Percentiles rank a stretch among this genome's conserved stretches.
phyloP scores from a whole-genome alignment of 2,888 invertebrate species.

The Anorthoa munda region DNA sequence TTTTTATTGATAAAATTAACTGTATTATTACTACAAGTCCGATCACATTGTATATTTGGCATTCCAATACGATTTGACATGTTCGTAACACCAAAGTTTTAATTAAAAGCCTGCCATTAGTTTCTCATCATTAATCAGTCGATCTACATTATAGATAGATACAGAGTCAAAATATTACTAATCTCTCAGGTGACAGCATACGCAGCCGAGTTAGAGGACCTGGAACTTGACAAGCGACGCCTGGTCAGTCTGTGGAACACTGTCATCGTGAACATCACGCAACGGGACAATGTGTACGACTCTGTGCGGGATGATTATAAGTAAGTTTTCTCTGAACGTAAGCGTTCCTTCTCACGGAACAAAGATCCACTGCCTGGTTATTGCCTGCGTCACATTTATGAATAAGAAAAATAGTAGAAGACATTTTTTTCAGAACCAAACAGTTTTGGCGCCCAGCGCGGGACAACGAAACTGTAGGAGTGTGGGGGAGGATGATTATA shows the following conservation, averaged over 20 bases:
- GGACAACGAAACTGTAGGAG: background rate
- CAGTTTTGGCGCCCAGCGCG: slow-evolving; percentile 2
- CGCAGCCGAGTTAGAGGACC: slow-evolving; percentile 93
- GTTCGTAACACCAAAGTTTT: no score
- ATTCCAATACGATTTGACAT: no score
- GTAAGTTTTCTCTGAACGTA: slow-evolving; percentile 61
- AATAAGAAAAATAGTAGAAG: no score
- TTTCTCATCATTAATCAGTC: no score
- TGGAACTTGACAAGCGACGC: slow-evolving; percentile 93
- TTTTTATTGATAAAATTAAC: no score
- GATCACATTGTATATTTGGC: no score
- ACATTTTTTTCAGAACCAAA: background rate
- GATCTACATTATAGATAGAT: background rate
- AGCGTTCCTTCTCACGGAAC: background rate
- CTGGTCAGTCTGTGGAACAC: slow-evolving; percentile 94
- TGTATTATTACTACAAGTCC: no score
- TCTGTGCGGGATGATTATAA: slow-evolving; percentile 91
- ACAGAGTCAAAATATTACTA: background rate
- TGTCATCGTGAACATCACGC: slow-evolving; percentile 93
- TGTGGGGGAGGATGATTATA: no score
- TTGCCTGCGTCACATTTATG: no score
- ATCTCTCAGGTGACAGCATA: slow-evolving; percentile 91
- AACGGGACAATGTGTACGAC: slow-evolving; percentile 92
- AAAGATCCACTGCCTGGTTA: no score
- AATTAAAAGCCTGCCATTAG: no score